Base-by-base conservation (phyloP, 2,113 vertebrate species). In the Paracanthobrama guichenoti region DNA sequence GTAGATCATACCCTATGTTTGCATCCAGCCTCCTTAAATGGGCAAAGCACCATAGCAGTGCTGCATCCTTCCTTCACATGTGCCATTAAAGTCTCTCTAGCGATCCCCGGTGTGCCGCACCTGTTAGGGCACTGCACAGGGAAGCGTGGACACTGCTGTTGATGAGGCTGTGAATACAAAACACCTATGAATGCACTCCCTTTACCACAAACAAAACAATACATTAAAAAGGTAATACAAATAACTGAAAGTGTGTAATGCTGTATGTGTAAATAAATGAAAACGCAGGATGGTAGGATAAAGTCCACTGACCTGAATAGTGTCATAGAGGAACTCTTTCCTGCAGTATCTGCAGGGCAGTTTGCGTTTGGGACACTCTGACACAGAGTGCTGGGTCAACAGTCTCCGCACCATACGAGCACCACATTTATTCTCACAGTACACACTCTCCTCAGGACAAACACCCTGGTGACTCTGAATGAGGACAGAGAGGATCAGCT, bases 401-500 rank as follows among this genome's bases (percentile, higher is more conserved):
- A 99, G 94, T 12, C 97, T 94, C 9, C 98, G 95, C 97, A 98
- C 97, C 97, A 99, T 98, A 81, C 98, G 95, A 3, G 97, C 96
- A 6, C 97, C 98, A 0, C 97, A 99, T 92, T 99, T 99, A 92
- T 99, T 99, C 95, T 99, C 98, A 55, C 98, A 99, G 95, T 99
- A 99, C 73, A 98, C 95, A 0, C 97, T 98, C 93, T 99, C 97
- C 91, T 99, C 97, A 48, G 98, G 98, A 91, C 98, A 99, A 86
- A 94, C 91, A 0, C 96, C 98, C 91, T 98, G 96, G 89, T 99
- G 98, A 92, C 95, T 94, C 98, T 99, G 92, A 57, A 57, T 16
- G 72, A 55, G 10, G 86, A 53, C 9, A 1, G 0, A 0, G 26
- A 84, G 20, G 11, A 6, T 31, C 2, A 66, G 60, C 24, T 26